A percentile compares a stretch with the other conserved stretches of the same genome.
These are phyloP conservation scores for Auanema sp. DNA, from an alignment of 2,888 invertebrate species.

Conservation along the genomic window DNA sequence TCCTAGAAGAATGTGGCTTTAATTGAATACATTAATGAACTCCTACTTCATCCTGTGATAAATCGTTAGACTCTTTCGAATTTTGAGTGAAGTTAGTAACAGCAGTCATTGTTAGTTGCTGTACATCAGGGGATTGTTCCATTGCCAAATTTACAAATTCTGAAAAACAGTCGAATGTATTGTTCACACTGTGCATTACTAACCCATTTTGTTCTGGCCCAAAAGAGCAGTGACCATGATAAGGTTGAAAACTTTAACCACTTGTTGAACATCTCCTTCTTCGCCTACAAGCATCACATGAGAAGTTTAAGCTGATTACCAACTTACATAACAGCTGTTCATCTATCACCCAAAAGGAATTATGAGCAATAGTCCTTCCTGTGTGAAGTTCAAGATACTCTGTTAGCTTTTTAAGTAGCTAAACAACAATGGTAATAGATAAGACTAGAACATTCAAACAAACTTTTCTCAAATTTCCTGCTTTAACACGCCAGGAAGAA, in stretches of 20 bases:
- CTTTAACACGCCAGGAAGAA: constrained; percentile 8
- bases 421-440: too few relatives aligned
- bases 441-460: constrained; percentile 1
- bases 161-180: too few relatives aligned
- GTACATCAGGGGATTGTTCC: too few relatives aligned
- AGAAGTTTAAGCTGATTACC: neutral
- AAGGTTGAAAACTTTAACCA: constrained; percentile 14
- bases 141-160: too few relatives aligned
- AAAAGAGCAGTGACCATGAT: constrained; percentile 12
- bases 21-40: too few relatives aligned
- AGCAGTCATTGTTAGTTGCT: too few relatives aligned
- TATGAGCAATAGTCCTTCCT: constrained; percentile 1
- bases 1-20: too few relatives aligned
- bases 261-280: neutral
- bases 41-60: too few relatives aligned
- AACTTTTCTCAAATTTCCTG: constrained; percentile 14
- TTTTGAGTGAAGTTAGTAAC: too few relatives aligned
- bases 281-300: constrained; percentile 6
- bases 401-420: constrained; percentile 7
- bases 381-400: constrained; percentile 11
- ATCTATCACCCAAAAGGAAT: constrained; percentile 12
- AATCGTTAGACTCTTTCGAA: too few relatives aligned
- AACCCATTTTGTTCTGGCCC: constrained; percentile 15
- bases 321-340: constrained; percentile 14
- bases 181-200: neutral